phyloP scores from a whole-genome alignment of 2,113 vertebrate genomes.

The Cochlearius cochlearius region DNA sequence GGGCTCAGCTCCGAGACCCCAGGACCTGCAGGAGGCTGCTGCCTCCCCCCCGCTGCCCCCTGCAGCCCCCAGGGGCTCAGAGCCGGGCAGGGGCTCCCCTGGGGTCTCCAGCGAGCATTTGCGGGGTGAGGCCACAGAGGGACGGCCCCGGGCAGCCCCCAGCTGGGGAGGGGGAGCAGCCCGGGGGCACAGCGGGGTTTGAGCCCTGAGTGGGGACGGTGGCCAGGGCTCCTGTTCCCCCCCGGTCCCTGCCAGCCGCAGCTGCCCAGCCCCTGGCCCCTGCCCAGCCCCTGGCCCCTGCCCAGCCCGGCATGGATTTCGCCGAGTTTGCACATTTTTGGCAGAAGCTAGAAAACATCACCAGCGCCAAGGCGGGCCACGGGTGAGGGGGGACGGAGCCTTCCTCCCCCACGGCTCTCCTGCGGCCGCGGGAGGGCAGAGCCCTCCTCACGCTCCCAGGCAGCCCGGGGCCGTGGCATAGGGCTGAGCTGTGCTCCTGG shows the following conservation, averaged over 20 bases:
- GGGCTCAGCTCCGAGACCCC: background rate
- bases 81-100: background rate
- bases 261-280: background rate
- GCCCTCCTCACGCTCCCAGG: background rate
- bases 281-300: background rate
- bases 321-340: background rate
- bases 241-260: background rate
- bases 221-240: background rate
- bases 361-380: background rate
- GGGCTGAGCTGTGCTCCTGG: background rate
- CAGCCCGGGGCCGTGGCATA: accelerated
- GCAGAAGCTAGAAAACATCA: background rate
- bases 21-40: background rate
- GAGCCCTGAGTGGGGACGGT: background rate
- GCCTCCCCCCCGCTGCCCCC: background rate
- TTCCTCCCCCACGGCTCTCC: background rate
- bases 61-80: background rate
- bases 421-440: background rate
- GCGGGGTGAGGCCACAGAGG: background rate
- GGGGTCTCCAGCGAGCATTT: background rate
- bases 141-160: accelerated
- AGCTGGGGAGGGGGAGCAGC: background rate
- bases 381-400: background rate
- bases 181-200: accelerated
- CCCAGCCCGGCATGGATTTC: background rate